These are phyloP conservation scores for Columba janthina DNA, from an alignment of 2,113 vertebrate species.

Conservation along the genomic window DNA sequence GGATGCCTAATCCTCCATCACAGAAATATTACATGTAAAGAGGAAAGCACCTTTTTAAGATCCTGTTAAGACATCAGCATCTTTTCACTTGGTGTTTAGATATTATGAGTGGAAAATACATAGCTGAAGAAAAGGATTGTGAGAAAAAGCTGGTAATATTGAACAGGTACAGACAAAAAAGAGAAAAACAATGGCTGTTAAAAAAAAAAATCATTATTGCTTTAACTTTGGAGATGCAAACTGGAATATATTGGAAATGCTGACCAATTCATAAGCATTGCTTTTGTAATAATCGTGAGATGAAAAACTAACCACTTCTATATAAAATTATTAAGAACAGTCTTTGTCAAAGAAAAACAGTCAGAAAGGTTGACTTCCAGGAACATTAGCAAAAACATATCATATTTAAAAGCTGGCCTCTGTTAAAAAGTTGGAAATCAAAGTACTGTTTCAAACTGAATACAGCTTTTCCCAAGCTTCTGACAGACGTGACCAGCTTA, in stretches of 20 bases:
- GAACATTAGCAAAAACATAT: constrained; percentile 15
- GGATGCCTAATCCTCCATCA: neutral
- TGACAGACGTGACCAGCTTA: neutral
- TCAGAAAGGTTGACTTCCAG: constrained; percentile 51
- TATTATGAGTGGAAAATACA: neutral
- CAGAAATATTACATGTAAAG: neutral
- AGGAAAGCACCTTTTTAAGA: neutral
- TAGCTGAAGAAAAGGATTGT: neutral
- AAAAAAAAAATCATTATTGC: neutral
- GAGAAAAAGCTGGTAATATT: neutral
- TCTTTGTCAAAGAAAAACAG: constrained; percentile 24
- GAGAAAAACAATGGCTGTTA: neutral
- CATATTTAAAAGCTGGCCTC: constrained; percentile 41
- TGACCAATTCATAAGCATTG: neutral
- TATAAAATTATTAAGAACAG: constrained; percentile 24
- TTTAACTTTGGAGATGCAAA: neutral
- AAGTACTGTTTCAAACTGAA: constrained; percentile 35
- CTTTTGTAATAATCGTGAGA: neutral
- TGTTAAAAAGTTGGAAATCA: constrained; percentile 50
- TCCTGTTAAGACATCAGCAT: neutral
- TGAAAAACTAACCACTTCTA: constrained; percentile 1
- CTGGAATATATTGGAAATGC: constrained; percentile 1
- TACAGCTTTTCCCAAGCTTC: constrained; percentile 7
- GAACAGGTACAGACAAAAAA: neutral
- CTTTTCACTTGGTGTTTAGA: neutral